phyloP scores from a whole-genome alignment of 2,113 vertebrate species.

The Irena cyanogastra region DNA sequence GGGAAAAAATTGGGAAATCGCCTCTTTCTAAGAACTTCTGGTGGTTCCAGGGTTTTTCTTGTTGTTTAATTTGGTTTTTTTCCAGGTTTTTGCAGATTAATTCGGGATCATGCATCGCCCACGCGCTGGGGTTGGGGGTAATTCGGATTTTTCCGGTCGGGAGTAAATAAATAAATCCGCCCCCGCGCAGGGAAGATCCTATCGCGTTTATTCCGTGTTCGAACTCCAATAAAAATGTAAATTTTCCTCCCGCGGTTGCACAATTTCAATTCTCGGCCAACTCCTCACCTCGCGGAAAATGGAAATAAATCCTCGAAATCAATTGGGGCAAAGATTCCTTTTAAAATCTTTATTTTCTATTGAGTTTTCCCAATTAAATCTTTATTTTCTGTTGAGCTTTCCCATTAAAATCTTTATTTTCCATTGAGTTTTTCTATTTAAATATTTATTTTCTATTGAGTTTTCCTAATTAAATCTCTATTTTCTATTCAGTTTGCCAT shows the following conservation, averaged over 20 bases:
- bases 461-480: background rate
- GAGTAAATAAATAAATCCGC: background rate
- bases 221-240: background rate
- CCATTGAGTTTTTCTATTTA: rapidly evolving
- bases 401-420: background rate
- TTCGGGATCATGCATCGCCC: background rate
- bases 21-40: background rate
- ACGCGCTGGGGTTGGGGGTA: background rate
- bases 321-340: rapidly evolving
- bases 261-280: background rate
- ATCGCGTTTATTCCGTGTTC: background rate
- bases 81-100: background rate
- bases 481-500: background rate
- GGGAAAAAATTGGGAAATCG: background rate
- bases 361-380: background rate
- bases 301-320: background rate
- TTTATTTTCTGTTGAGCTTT: background rate
- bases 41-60: background rate
- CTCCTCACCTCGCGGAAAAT: background rate
- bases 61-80: background rate
- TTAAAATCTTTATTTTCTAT: no score
- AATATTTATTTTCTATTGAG: background rate
- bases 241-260: background rate
- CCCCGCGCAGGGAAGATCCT: background rate
- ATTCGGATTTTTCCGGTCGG: background rate